Base-by-base conservation (phyloP, 2,888 invertebrate genomes). In the Drosophila siamana region DNA sequence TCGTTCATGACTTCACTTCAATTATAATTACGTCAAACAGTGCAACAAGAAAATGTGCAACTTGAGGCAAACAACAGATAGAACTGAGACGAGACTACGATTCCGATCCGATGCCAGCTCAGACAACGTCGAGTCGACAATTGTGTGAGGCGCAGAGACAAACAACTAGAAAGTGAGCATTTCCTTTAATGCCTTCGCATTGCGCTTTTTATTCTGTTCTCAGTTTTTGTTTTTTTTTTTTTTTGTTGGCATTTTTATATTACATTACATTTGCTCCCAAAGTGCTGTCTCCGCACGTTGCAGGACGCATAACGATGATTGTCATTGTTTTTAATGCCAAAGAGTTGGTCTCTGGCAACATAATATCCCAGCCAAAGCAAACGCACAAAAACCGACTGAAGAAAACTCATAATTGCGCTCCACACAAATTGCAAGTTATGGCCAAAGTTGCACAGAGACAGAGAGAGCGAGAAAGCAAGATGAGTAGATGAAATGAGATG, bases 1-100 rank as follows among this genome's bases (percentile, higher is more conserved):
- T 86, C 85, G 86, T 79, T 83, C 83, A 84, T 82, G 83, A 87
- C 86, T 83, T 89, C 83, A 83, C 86, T 88, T 88, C 89, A 88
- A 89, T 89, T 88, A 89, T 89, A 88, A 88, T 88, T 89, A 89
- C 89, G 82, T 88, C 88, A 89, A 89, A 89, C 86, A 89, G 84
- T 80, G 86, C 86, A 85, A 78, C 88, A 80, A 88, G 81, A 86
- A 85, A 87, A 80, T 85, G 82, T 79, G 73, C 87, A 83, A 87
- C 83, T 87, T 73, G 86, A 85, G 70, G 77, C 86, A 87, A 87
- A 87, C 84, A 83, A 79, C 55, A 71, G 80, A 79, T 77, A 84
- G 72, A 72, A 57, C 28, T 36, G 63, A 48, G 50, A 51, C 60
- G 8, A 52, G 59, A 33, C 38, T 55, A 11, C 54, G 22, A 62